Base-by-base conservation (phyloP, 2,888 invertebrate genomes). In the Drosophila meridionalis region DNA sequence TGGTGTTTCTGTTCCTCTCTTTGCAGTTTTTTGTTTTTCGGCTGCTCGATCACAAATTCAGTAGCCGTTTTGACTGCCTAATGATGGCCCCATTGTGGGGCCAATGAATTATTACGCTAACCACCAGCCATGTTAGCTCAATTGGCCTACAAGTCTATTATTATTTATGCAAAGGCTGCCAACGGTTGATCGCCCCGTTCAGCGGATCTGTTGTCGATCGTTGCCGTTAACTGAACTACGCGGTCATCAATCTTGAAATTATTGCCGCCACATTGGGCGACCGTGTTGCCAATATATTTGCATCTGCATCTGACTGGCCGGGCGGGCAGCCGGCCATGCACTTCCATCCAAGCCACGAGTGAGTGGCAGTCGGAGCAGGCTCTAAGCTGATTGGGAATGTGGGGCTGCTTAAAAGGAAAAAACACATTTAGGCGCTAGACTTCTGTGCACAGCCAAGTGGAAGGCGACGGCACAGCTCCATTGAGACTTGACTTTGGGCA, bases 141-240 rank as follows among this genome's bases (percentile, higher is more conserved):
- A 86, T 87, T 88, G 89, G 89, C 84, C 89, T 73, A 86, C 87
- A 86, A 88, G 85, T 86, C 85, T 88, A 86, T 86, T 88, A 86
- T 86, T 86, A 86, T 86, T 88, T 88, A 88, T 86, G 84, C 80
- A 83, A 81, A 78, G 72, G 60, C 76, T 56, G 66, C 69, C 70
- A 62, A 67, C 67, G 74, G 58, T 68, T 58, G 74, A 74, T 78
- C 71, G 79, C 76, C 43, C 52, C 76, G 70, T 72, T 83, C 71
- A 68, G 58, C 79, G 77, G 67, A 73, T 64, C 79, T 66, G 73
- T 75, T 69, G 73, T 78, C 79, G 74, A 79, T 81, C 55, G 76
- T 69, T 80, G 82, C 85, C 89, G 84, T 88, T 85, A 86, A 85
- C 84, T 66, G 83, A 79, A 83, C 81, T 86, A 88, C 88, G 83